Evolutionary conservation across 2,113 vertebrate species (phyloP), one percentile per base, ranked within the genome.

Genomic region (Hydropotes inermis): DNA sequence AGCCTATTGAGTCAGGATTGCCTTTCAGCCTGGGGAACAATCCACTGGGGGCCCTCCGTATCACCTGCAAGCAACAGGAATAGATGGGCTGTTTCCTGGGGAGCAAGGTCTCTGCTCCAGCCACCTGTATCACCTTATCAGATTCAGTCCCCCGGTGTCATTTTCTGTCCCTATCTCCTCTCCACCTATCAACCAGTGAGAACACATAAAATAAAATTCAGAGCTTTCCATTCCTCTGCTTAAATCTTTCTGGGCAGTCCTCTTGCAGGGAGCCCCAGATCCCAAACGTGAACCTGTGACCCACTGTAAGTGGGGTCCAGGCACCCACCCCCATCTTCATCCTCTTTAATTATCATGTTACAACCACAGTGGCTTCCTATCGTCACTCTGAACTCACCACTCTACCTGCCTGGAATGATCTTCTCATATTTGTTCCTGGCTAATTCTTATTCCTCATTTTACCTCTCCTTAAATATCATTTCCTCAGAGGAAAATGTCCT

Each of bases 261-360:
- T 33, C 14, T 28, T 39, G 16, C 9, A 36, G 17, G 27, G 25
- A 25, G n/a, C 16, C 70, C 17, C 12, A 2, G 4, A 28, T 78
- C 7, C 47, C 19, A 12, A 76, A 76, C 4, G 2, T 17, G 54
- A 76, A 17, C 58, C 36, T 74, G 70, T 43, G 70, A 43, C 11
- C 36, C 21, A 0, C 81, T 5, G 3, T 28, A 11, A 45, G 6
- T 1, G 6, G 27, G 7, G 1, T 47, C 8, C 28, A 5, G 11
- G 12, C n/a, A n/a, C 39, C 4, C 6, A 1, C 9, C 6, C 6
- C 19, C 23, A 14, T 19, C 67, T 47, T 67, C 14, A 39, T 15
- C n/a, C 43, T 54, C 17, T 25, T 45, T 81, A 36, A 36, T 43
- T 9, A 43, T 13, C 10, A 9, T 6, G 15, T 27, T 19, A 30